Base-by-base conservation (phyloP, 2,888 invertebrate genomes). In the Eretmocerus hayati region DNA sequence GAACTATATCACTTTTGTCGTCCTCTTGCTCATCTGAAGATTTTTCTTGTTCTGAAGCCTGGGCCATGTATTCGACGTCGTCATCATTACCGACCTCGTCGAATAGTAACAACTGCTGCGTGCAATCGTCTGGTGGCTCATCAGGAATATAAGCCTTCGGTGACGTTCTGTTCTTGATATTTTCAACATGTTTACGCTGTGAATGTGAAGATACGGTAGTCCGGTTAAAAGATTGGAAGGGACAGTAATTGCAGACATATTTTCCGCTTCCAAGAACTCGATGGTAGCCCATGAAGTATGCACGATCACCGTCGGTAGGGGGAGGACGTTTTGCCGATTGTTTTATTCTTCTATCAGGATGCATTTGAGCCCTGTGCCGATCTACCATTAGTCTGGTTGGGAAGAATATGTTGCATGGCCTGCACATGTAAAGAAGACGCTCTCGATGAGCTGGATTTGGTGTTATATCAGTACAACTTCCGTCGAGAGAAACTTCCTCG, bases 341-440 rank as follows among this genome's bases (percentile, higher is more conserved):
- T 26, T 39, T 23, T n/a, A 38, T 16, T 11, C 8, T 11, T 11
- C 26, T 26, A 11, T 9, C 8, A 6, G 26, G 26, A 50, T 58
- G 58, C 2, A 33, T 36, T 2, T 31, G 33, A n/a, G 22, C 45
- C 16, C 51, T 50, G 40, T 58, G 58, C 5, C 19, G 13, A 15
- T 48, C 55, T 2, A 58, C 49, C 47, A 46, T 40, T 3, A 38
- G 45, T 40, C 50, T 42, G 13, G 49, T 33, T 5, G 48, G 35
- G 18, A 58, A 58, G 16, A 32, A 35, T 1, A 53, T 33, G n/a
- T 50, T 52, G 41, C 58, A 58, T n/a, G 50, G 26, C 13, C 48
- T 51, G 41, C 58, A 58, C 22, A 55, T 46, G 46, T 53, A 58
- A 6, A 57, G 49, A 3, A n/a, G n/a, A n/a, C n/a, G n/a, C n/a